Percentiles rank a stretch among this genome's conserved stretches.
These are phyloP conservation scores for Streblospio benedicti DNA, from an alignment of 1,140 invertebrate genomes.

Conservation along the genomic window DNA sequence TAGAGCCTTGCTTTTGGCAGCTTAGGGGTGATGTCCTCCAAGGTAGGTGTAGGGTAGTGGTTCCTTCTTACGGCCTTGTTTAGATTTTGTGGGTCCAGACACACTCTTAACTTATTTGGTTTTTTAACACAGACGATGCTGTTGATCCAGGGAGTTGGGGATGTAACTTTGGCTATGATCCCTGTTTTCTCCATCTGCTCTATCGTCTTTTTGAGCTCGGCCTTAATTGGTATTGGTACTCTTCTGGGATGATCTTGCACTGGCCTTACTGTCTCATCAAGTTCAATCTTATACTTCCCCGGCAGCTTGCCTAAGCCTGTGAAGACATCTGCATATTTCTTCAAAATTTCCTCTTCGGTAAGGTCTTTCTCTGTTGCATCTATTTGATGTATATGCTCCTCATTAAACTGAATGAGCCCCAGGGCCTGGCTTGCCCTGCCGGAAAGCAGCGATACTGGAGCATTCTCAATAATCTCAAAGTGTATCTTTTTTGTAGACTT, in stretches of 20 bases:
- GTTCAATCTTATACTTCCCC: neutral
- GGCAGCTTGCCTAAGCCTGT: too few relatives aligned
- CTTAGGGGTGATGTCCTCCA: constrained; percentile 22
- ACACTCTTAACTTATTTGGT: neutral
- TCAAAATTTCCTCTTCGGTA: too few relatives aligned
- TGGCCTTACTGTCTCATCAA: neutral
- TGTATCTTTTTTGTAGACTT: too few relatives aligned
- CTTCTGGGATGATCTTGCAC: neutral
- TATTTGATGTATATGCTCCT: too few relatives aligned
- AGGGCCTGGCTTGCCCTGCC: too few relatives aligned
- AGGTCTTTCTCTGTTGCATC: too few relatives aligned
- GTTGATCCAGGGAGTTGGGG: neutral
- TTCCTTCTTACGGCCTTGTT: neutral
- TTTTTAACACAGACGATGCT: neutral
- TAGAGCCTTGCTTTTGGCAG: constrained; percentile 45
- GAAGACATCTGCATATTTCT: too few relatives aligned
- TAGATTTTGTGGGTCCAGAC: constrained; percentile 1
- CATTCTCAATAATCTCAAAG: too few relatives aligned
- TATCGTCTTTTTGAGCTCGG: neutral
- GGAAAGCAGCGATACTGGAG: too few relatives aligned
- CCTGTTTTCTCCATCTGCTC: neutral
- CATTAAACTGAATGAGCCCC: too few relatives aligned
- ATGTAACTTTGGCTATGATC: neutral
- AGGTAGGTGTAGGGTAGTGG: constrained; percentile 5
- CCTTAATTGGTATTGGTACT: neutral